phyloP scores from a whole-genome alignment of 2,888 invertebrate genomes.

The Heteromurus nitidus region DNA sequence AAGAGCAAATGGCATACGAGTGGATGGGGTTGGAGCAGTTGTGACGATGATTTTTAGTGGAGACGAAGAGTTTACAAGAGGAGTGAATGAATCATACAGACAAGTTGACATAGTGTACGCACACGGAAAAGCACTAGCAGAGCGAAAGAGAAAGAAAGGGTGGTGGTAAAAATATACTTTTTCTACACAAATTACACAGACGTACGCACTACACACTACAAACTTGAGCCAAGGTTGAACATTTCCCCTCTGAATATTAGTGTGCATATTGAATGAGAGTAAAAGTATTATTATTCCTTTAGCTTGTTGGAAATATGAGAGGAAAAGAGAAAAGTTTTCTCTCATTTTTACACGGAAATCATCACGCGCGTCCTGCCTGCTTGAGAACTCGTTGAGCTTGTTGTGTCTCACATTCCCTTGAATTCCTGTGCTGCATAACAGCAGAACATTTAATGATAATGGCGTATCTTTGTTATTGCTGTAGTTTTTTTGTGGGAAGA shows the following conservation, averaged over 20 bases:
- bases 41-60: not conserved
- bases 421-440: not conserved
- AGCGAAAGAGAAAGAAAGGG: no score
- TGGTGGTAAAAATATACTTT: no score
- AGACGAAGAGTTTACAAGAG: not conserved
- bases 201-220: no score
- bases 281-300: constrained; percentile 17
- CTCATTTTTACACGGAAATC: not conserved
- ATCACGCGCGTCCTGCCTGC: no score
- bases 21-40: not conserved
- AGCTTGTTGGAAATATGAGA: not conserved
- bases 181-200: not conserved
- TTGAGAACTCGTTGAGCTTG: not conserved
- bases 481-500: not conserved
- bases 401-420: not conserved
- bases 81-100: not conserved
- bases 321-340: constrained; percentile 6
- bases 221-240: no score
- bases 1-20: not conserved
- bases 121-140: not conserved
- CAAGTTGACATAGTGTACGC: constrained; percentile 8
- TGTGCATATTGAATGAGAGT: constrained; percentile 32
- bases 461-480: not conserved
- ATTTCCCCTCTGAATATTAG: constrained; percentile 14
- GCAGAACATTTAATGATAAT: constrained; percentile 8